Evolutionary conservation across 2,797 vertebrate species (phyloP).

Genomic region (Etheostoma perlongum): DNA sequence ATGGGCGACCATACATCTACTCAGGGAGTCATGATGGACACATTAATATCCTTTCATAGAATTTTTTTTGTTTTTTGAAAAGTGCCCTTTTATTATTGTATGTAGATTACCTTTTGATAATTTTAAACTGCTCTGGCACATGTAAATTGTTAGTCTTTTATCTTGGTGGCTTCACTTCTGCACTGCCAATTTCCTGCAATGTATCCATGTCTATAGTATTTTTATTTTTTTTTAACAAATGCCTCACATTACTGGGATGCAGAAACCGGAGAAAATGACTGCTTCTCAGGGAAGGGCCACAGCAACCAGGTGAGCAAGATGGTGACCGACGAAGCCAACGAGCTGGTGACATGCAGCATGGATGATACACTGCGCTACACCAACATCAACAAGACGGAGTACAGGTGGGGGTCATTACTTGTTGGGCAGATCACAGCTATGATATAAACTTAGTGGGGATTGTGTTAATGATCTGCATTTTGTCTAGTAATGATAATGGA

Average conservation of each 20-base stretch:
- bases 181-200: background rate
- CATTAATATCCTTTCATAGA: conserved; percentile 95
- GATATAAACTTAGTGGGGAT: background rate
- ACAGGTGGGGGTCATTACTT: conserved; percentile 84
- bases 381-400: conserved; percentile 86
- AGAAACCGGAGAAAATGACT: conserved; percentile 91
- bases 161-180: background rate
- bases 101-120: background rate
- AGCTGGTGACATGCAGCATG: conserved; percentile 96
- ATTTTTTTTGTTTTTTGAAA: no score
- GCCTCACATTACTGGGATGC: conserved; percentile 95
- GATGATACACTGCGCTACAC: conserved; percentile 95
- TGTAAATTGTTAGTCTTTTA: background rate
- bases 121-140: background rate
- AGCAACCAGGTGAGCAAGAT: conserved; percentile 94
- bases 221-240: conserved; percentile 75
- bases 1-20: conserved; percentile 90
- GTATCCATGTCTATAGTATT: background rate
- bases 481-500: background rate
- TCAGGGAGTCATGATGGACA: conserved; percentile 97
- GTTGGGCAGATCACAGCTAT: background rate
- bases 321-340: conserved; percentile 81
- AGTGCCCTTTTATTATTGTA: background rate
- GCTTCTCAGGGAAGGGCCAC: conserved; percentile 93
- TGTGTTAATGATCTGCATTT: background rate